Evolutionary conservation across 64 coral and sea anemone species (phyloP), one percentile per base, ranked within the genome.

Genomic region (Montipora capricornis): DNA sequence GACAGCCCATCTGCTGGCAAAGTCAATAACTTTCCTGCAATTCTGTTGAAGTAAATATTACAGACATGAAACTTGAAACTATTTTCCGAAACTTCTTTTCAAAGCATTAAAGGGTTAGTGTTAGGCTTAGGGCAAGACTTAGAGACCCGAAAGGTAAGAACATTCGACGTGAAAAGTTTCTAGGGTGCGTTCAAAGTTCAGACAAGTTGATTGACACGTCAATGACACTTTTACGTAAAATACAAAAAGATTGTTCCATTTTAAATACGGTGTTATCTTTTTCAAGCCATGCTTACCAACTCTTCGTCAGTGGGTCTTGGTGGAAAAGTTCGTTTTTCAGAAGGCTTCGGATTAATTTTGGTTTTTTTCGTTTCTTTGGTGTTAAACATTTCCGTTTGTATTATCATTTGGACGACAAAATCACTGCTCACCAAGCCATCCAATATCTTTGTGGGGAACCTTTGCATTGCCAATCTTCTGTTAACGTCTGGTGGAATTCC

Each of bases 401-500:
- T 62, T 4, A 94, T 96, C 80, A 94, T 96, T n/a, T 93, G 90
- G 66, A 60, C 82, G 66, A 94, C 76, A 53, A 83, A 71, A 9
- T 29, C 62, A 3, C 68, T 96, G 44, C 80, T 88, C 19, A 68
- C 67, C 13, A 90, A 83, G 75, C 92, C 95, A 69, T 67, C 95
- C 4, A 96, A 96, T 17, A 82, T 83, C n/a, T 91, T 96, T 29
- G 95, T 96, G 3, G 93, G 87, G 20, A 96, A 81, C 77, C 78
- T 96, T 14, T 96, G 92, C 49, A 86, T 91, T 8, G 89, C 95
- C 5, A 96, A 93, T 78, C 70, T 96, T 49, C 44, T 74, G 5
- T 44, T 96, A 66, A 96, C 95, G 14, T 17, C 89, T n/a, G 90
- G 89, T 62, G 95, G 94, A 13, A 94, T 96, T 73, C 95, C 95